Conservation (phyloP, 2,113 vertebrate genomes). For the Dryoscopus gambensis region DNA sequence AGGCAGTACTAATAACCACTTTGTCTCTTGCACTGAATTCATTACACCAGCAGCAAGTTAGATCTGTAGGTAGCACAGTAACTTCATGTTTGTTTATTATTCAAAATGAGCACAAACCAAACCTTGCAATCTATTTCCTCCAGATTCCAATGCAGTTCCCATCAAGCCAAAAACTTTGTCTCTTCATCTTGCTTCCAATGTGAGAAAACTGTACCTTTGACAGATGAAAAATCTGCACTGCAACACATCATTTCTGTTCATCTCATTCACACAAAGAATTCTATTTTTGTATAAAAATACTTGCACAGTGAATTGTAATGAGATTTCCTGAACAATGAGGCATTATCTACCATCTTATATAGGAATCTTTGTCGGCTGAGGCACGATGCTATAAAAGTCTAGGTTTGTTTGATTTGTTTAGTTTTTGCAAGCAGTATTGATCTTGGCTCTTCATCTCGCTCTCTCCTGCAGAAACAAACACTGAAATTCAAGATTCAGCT, state of each 20-base stretch:
- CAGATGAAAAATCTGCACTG: neutral
- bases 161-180: neutral
- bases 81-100: neutral
- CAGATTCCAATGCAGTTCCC: neutral
- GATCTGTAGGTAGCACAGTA: neutral
- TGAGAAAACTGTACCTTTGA: neutral
- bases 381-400: neutral
- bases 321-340: slow-evolving; percentile 1
- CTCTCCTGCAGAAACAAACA: slow-evolving; percentile 42
- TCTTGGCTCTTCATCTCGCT: neutral
- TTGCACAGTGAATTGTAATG: neutral
- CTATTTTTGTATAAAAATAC: neutral
- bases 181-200: neutral
- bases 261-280: neutral
- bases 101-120: neutral
- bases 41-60: neutral
- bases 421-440: slow-evolving; percentile 32
- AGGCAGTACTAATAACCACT: neutral
- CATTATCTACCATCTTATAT: slow-evolving; percentile 15
- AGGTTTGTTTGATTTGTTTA: neutral
- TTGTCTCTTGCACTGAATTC: neutral
- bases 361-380: neutral
- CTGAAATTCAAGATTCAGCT: slow-evolving; percentile 11
- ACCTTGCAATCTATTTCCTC: neutral
- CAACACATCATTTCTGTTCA: neutral